phyloP scores from a whole-genome alignment of 2,113 vertebrate species.

The Hucho hucho region DNA sequence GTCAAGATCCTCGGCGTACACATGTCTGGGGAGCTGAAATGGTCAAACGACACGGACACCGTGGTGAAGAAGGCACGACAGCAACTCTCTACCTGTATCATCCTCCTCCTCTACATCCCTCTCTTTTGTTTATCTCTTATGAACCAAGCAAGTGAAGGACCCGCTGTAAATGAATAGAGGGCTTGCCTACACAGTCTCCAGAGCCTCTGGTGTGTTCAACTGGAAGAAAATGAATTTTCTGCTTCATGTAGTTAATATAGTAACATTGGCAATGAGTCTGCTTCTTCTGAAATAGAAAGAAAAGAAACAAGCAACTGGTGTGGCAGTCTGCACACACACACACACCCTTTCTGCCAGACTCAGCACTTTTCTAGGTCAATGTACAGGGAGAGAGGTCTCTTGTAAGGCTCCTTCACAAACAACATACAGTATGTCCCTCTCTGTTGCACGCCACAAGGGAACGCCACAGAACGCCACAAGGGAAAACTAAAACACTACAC shows the following conservation, averaged over 20 bases:
- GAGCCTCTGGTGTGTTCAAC: not conserved
- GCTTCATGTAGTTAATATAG: constrained; percentile 18
- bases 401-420: no score
- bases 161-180: not conserved
- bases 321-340: not conserved
- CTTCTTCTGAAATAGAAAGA: constrained; percentile 14
- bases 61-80: no score
- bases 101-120: not conserved
- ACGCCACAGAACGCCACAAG: no score
- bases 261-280: constrained; percentile 4
- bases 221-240: not conserved
- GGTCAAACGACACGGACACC: no score
- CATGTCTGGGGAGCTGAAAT: no score
- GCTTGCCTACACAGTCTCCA: constrained; percentile 3
- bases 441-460: constrained; percentile 1
- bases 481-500: constrained; percentile 46
- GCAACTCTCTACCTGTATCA: no score
- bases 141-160: not conserved
- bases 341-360: constrained; percentile 19
- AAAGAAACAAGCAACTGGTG: not conserved
- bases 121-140: not conserved
- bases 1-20: no score
- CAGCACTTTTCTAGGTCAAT: constrained; percentile 62
- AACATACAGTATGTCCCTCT: not conserved
- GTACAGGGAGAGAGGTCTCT: no score